These are phyloP conservation scores for Cyrtodaria siliqua DNA, from an alignment of 2,888 invertebrate genomes.

Conservation along the genomic window DNA sequence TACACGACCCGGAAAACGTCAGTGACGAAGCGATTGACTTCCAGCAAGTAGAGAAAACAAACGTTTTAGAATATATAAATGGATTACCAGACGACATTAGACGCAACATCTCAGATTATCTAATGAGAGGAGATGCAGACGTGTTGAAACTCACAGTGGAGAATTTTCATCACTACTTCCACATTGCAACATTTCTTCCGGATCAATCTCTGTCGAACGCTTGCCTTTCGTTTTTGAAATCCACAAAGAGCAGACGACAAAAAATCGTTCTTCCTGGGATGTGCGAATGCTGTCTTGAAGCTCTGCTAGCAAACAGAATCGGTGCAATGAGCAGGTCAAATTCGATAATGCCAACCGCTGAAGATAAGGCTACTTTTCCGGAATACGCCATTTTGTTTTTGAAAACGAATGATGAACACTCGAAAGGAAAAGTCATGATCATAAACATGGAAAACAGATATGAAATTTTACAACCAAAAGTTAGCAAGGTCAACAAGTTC, in stretches of 20 bases:
- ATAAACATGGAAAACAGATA: not conserved
- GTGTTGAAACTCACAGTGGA: not conserved
- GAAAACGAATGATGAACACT: not conserved
- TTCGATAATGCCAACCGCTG: not conserved
- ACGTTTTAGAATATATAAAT: not conserved
- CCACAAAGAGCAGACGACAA: not conserved
- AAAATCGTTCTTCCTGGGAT: not conserved
- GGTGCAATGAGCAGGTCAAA: not conserved
- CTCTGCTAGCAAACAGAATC: not conserved
- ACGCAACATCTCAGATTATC: not conserved
- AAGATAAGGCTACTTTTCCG: not conserved
- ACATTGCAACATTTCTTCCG: too few species aligned
- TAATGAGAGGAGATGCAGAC: not conserved
- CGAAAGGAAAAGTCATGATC: not conserved
- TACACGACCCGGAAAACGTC: too few species aligned
- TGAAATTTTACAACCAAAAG: not conserved
- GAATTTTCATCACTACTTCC: not conserved
- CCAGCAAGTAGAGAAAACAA: not conserved
- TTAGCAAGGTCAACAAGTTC: not conserved
- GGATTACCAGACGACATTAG: not conserved
- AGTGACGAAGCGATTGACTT: too few species aligned
- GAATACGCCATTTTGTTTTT: not conserved
- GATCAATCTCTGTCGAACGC: not conserved
- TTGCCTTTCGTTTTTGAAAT: not conserved
- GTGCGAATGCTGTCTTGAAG: not conserved